Percentiles rank a stretch among this genome's conserved stretches.
Conservation (phyloP, 2,888 invertebrate species). For the Aethes cnicana region DNA sequence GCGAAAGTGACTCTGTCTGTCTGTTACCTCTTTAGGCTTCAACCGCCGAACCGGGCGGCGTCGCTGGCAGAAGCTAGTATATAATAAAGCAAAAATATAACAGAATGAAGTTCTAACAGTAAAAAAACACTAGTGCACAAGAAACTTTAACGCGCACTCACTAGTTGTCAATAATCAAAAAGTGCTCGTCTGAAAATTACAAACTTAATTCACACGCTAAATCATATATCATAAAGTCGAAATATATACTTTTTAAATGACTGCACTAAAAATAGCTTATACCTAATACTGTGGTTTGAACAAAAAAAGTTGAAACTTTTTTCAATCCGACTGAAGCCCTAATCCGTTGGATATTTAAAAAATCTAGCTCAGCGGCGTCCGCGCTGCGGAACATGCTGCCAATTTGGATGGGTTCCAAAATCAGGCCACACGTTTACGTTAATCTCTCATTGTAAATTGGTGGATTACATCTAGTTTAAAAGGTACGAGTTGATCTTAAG, state of each 20-base stretch:
- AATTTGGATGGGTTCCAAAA: constrained; percentile 60
- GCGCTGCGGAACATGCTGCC: constrained; percentile 59
- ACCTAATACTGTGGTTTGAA: not conserved
- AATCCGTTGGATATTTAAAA: constrained; percentile 50
- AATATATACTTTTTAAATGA: not conserved
- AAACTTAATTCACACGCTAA: too few species aligned
- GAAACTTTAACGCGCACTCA: too few species aligned
- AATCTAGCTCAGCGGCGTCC: constrained; percentile 47
- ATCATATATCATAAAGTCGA: too few species aligned
- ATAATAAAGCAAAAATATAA: too few species aligned
- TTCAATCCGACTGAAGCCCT: constrained; percentile 27
- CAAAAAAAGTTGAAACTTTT: constrained; percentile 26
- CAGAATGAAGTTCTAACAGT: too few species aligned
- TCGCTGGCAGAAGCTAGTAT: too few species aligned
- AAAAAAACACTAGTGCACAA: too few species aligned
- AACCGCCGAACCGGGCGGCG: too few species aligned
- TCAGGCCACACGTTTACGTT: constrained; percentile 51
- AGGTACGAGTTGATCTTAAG: constrained; percentile 32
- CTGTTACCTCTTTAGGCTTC: too few species aligned
- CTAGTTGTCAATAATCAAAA: too few species aligned
- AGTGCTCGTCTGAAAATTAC: too few species aligned
- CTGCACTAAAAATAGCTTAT: not conserved
- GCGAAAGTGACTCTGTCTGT: too few species aligned
- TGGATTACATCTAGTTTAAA: constrained; percentile 53
- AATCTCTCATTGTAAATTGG: constrained; percentile 56